Evolutionary conservation across 1,140 invertebrate species (phyloP), one percentile per base, ranked within the genome.

Genomic region (Cydia strobilella): DNA sequence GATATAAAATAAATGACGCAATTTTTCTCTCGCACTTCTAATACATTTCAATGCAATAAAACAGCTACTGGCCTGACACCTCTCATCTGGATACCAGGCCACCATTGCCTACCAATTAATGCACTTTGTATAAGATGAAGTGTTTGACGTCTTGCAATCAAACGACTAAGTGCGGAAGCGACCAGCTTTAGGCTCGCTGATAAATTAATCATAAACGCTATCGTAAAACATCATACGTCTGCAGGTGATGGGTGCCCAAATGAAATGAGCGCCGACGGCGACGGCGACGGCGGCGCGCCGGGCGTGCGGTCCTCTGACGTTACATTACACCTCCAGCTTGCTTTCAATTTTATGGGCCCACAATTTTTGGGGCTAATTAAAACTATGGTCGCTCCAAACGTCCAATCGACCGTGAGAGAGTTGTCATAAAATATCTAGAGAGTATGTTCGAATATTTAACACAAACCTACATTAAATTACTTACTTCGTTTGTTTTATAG

Each of bases 361-460:
- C 82, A 86, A 88, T 87, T 90, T 89, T 88, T 82, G 79, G 81
- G 86, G 84, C 85, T 84, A 88, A 89, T 89, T 90, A 87, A 88
- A 89, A 86, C 82, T 77, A 82, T 83, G 81, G 82, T 81, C 83
- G 82, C 86, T 86, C 83, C 78, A 83, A 83, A 83, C 81, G 76
- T 80, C 79, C 42, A 27, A 31, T n/a, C 76, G 76, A 85, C 81
- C 87, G 86, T 88, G 87, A 89, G 87, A 89, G 84, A 84, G 84
- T 69, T 20, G 63, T 83, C 83, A 85, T 90, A 88, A 88, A 89
- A 86, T 75, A 75, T 78, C 74, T 73, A 82, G 78, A 78, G 79
- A 18, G n/a, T 51, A 51, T 51, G n/a, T n/a, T n/a, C n/a, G 42
- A 45, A 45, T 45, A 45, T 13, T 51, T 51, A 51, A 39, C 35